A percentile compares a stretch with the other conserved stretches of the same genome.
phyloP scores from a whole-genome alignment of 2,888 invertebrate genomes.

The Opisthograptis luteolata region DNA sequence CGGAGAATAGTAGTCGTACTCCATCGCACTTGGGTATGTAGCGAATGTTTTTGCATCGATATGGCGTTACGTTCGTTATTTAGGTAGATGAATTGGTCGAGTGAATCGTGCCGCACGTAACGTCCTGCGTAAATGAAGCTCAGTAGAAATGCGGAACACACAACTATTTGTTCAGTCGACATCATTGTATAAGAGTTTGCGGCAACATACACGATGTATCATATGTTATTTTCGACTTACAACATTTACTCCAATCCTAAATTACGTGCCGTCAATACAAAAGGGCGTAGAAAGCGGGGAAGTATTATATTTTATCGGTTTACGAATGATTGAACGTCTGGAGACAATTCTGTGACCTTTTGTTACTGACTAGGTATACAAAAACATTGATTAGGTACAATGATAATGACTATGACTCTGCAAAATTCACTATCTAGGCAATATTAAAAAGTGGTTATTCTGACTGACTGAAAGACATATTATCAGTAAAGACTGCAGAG shows the following conservation, averaged over 20 bases:
- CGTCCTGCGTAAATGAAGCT: constrained; percentile 77
- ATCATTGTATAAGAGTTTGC: constrained; percentile 83
- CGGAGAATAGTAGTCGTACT: constrained; percentile 21
- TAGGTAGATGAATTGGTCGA: constrained; percentile 51
- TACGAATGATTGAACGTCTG: constrained; percentile 16
- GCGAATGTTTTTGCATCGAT: constrained; percentile 30
- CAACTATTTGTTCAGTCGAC: constrained; percentile 81
- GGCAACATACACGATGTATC: constrained; percentile 72
- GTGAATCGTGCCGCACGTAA: constrained; percentile 63
- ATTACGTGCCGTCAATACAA: constrained; percentile 77
- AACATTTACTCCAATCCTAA: constrained; percentile 79
- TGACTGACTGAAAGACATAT: too few relatives aligned
- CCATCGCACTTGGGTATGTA: constrained; percentile 1
- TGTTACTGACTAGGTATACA: too few relatives aligned
- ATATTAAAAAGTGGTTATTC: too few relatives aligned
- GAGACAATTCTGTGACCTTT: constrained; percentile 12
- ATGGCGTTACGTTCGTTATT: constrained; percentile 41
- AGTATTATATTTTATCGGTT: constrained; percentile 36
- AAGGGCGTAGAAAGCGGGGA: constrained; percentile 58
- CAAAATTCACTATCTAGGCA: too few relatives aligned
- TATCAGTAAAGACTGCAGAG: too few relatives aligned
- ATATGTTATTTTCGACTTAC: constrained; percentile 81
- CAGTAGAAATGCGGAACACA: constrained; percentile 83
- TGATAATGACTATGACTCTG: too few relatives aligned
- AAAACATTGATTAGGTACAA: too few relatives aligned